A percentile compares a stretch with the other conserved stretches of the same genome.
Evolutionary conservation across 2,888 invertebrate species (phyloP).

Genomic region (Onthophagus sagittarius): DNA sequence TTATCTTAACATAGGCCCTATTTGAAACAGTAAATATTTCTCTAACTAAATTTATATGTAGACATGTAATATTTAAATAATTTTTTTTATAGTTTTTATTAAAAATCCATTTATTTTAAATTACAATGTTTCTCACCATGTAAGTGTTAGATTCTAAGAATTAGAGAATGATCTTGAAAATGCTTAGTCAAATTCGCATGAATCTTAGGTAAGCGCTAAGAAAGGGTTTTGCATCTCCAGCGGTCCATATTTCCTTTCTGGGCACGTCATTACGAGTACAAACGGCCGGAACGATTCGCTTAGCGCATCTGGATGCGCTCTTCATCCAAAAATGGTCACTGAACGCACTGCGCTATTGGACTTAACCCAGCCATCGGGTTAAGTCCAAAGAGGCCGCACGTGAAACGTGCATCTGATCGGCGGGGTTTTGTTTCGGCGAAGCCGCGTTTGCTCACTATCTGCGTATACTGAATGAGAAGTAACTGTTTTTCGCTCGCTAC

Average conservation of each 20-base stretch:
- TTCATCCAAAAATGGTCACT: constrained; percentile 33
- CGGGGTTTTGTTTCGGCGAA: neutral
- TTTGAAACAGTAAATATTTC: no score
- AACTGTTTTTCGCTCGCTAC: neutral
- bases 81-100: no score
- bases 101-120: no score
- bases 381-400: constrained; percentile 25
- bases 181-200: neutral
- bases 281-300: constrained; percentile 18
- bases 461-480: neutral
- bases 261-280: constrained; percentile 14
- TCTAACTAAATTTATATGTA: no score
- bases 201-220: neutral
- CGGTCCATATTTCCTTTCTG: constrained; percentile 8
- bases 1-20: no score
- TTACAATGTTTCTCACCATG: neutral
- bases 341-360: neutral
- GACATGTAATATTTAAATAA: no score
- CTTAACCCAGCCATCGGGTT: neutral
- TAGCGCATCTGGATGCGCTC: constrained; percentile 13
- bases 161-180: neutral
- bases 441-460: neutral
- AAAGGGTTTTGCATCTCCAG: neutral
- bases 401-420: constrained; percentile 36
- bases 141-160: neutral